These are phyloP conservation scores for Baccha elongata DNA, from an alignment of 2,888 invertebrate species.

Conservation along the genomic window DNA sequence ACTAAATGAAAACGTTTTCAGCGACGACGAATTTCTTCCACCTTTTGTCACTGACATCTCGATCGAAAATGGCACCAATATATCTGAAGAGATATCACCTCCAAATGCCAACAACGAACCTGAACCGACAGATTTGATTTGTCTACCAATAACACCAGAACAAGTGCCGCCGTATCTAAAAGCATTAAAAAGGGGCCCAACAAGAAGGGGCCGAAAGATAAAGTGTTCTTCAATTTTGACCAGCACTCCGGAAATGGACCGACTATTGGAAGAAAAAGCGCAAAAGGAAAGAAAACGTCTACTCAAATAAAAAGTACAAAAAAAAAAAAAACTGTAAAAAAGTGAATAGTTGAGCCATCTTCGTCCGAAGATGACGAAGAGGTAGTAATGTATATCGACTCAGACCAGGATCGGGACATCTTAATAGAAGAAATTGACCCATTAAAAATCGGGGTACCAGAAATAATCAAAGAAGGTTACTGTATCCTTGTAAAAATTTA, in stretches of 20 bases:
- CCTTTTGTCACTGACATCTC: not conserved
- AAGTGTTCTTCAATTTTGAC: constrained; percentile 2
- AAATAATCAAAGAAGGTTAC: not conserved
- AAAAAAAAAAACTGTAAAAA: not conserved
- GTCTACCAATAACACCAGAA: not conserved
- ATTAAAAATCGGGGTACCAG: not conserved
- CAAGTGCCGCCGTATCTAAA: not conserved
- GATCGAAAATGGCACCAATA: not conserved
- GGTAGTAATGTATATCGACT: constrained; percentile 6
- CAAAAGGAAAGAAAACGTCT: not conserved
- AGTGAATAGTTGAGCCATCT: constrained; percentile 5
- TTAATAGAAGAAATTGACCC: constrained; percentile 8
- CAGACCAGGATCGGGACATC: not conserved
- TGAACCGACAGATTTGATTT: not conserved
- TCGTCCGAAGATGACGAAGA: constrained; percentile 4
- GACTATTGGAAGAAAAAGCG: not conserved
- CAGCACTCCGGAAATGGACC: constrained; percentile 6
- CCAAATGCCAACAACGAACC: not conserved
- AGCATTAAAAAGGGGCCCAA: constrained; percentile 4
- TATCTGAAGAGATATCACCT: not conserved
- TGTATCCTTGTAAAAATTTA: not conserved
- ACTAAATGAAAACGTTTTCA: constrained; percentile 21
- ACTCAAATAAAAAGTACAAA: not conserved
- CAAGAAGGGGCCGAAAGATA: constrained; percentile 10
- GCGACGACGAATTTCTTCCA: constrained; percentile 14